Conservation (phyloP, 2,797 vertebrate genomes). For the Manis crassicaudata region DNA sequence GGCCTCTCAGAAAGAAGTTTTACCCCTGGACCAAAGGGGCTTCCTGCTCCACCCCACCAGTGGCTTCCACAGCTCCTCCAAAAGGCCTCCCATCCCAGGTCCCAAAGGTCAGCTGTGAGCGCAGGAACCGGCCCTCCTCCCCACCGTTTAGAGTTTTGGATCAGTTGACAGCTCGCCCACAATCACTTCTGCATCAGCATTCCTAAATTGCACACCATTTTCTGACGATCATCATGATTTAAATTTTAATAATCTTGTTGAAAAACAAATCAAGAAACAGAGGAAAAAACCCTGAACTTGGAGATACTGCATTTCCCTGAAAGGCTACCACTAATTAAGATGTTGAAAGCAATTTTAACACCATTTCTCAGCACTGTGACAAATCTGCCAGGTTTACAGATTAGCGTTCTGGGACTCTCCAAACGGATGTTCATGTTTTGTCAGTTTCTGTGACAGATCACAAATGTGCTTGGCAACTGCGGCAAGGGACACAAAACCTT, state of each 20-base stretch:
- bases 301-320: slow-evolving; percentile 44
- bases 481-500: slow-evolving; percentile 58
- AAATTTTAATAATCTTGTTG: slow-evolving; percentile 59
- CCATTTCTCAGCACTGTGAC: slow-evolving; percentile 73
- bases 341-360: slow-evolving; percentile 77
- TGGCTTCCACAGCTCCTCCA: not conserved
- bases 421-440: slow-evolving; percentile 67
- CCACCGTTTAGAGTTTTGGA: not conserved
- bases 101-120: not conserved
- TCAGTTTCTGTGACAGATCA: slow-evolving; percentile 64
- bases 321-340: slow-evolving; percentile 75
- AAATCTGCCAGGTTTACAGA: slow-evolving; percentile 78
- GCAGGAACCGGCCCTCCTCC: rapidly evolving
- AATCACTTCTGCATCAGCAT: not conserved
- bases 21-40: not conserved
- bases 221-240: slow-evolving; percentile 26
- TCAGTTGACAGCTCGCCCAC: not conserved
- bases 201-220: not conserved
- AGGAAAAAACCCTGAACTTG: not conserved
- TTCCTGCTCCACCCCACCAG: not conserved
- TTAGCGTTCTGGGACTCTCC: slow-evolving; percentile 59
- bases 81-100: not conserved
- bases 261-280: slow-evolving; percentile 61
- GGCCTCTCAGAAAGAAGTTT: not conserved
- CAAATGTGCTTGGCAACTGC: slow-evolving; percentile 46